Evolutionary conservation across 2,113 vertebrate species (phyloP), one percentile per base, ranked within the genome.

Genomic region (Etia nguti): DNA sequence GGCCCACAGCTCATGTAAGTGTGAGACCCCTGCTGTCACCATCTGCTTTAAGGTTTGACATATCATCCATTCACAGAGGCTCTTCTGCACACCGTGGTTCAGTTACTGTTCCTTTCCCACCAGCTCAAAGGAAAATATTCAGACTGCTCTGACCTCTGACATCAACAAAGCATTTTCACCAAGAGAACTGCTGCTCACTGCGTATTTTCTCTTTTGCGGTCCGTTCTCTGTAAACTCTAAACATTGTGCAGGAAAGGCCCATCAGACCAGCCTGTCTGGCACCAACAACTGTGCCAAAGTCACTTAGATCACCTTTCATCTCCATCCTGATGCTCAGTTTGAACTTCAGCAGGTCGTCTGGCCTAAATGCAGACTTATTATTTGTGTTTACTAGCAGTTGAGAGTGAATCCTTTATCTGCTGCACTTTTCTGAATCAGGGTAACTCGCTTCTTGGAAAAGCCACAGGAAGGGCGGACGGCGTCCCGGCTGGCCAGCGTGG

Each of bases 401-500:
- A 70, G n/a, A 75, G 2, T 75, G 22, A 4, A 2, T 34, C 24
- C 54, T 79, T 43, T 10, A 57, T 50, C 8, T 6, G 2, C 10
- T 7, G 22, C 20, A 3, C 3, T 59, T 41, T 60, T 85, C 3
- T 84, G 15, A 87, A 55, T 55, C 88, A 97, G 97, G 92, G 92
- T 97, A 85, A 94, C 54, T 2, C 89, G 90, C 56, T 97, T 97
- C 85, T 56, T 94, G 84, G 97, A 97, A 91, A 97, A 97, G 89
- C 96, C 97, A 1, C 59, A 79, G 10, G 93, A 92, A 6, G 96
- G 92, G 4, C 26, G 93, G 82, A 97, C 96, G 0, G 43, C 52
- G 3, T 97, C 97, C 2, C 94, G 96, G 24, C 85, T 97, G 83
- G 97, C 97, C 89, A 97, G 96, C 18, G 97, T 97, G 12, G 97